A percentile compares a stretch with the other conserved stretches of the same genome.
phyloP scores from a whole-genome alignment of 2,113 vertebrate species.

The Phylloscopus whistleri region DNA sequence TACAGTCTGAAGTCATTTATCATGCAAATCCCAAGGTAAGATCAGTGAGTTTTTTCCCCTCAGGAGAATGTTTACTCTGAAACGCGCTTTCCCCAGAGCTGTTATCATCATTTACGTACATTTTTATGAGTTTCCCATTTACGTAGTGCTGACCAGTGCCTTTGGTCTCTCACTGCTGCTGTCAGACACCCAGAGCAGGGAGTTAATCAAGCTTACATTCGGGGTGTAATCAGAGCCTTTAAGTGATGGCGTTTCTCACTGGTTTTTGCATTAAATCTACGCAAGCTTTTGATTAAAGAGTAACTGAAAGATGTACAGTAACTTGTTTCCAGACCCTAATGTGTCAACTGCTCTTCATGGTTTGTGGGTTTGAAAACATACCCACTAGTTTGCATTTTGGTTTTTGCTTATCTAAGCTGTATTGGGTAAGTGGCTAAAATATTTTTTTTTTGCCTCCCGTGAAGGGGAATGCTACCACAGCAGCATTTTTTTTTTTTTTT shows the following conservation, averaged over 20 bases:
- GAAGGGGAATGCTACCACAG: background rate
- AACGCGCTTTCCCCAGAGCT: background rate
- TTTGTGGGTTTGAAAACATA: background rate
- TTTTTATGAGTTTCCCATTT: background rate
- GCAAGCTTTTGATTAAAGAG: background rate
- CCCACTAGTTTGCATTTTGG: background rate
- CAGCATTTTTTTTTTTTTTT: slow-evolving; percentile 1
- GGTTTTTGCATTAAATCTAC: background rate
- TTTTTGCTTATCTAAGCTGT: slow-evolving; percentile 14
- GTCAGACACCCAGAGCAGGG: background rate
- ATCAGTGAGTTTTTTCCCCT: background rate
- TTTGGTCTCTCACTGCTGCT: background rate
- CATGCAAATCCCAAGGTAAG: background rate
- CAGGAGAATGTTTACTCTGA: background rate
- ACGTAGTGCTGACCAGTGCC: background rate
- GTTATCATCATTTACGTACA: background rate
- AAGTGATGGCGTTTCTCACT: background rate
- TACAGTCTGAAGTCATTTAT: background rate
- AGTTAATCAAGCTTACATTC: background rate
- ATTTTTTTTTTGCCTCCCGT: background rate
- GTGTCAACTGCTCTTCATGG: background rate
- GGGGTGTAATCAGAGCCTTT: background rate
- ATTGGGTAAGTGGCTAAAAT: background rate
- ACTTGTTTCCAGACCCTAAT: background rate
- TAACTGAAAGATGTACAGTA: background rate